These are phyloP conservation scores for Ariopsis seemanni DNA, from an alignment of 2,113 vertebrate genomes.

Conservation along the genomic window DNA sequence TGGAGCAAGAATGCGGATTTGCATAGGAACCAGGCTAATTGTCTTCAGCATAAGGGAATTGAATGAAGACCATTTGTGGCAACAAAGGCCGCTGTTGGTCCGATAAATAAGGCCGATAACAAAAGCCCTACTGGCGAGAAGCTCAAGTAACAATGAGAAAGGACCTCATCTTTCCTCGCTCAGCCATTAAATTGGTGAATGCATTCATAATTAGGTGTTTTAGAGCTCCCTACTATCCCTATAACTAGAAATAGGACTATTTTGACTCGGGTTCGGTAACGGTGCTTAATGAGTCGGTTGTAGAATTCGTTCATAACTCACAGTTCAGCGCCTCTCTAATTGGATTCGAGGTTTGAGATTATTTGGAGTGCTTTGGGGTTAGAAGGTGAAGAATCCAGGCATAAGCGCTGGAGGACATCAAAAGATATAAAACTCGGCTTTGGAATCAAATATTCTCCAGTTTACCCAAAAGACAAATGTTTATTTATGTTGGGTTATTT, in stretches of 20 bases:
- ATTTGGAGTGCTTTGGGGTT: slow-evolving; percentile 29
- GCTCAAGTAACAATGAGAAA: slow-evolving; percentile 81
- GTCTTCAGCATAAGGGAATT: slow-evolving; percentile 81
- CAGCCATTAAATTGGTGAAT: slow-evolving; percentile 64
- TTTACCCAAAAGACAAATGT: not conserved
- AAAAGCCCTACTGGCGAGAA: slow-evolving; percentile 79
- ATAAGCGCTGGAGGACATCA: slow-evolving; percentile 4
- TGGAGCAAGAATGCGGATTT: slow-evolving; percentile 75
- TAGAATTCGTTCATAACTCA: slow-evolving; percentile 65
- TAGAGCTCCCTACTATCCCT: slow-evolving; percentile 41
- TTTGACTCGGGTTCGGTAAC: slow-evolving; percentile 15
- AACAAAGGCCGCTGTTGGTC: slow-evolving; percentile 84
- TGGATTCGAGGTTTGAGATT: slow-evolving; percentile 67
- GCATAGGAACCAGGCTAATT: slow-evolving; percentile 85
- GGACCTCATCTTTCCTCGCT: slow-evolving; percentile 73
- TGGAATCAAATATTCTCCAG: not conserved
- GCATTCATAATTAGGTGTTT: slow-evolving; percentile 52
- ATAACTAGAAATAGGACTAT: slow-evolving; percentile 59
- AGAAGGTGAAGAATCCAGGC: slow-evolving; percentile 11
- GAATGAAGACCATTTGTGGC: slow-evolving; percentile 86
- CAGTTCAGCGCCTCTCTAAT: slow-evolving; percentile 79
- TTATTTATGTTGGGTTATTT: not conserved
- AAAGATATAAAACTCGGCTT: not conserved
- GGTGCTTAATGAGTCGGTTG: slow-evolving; percentile 13
- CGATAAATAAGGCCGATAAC: slow-evolving; percentile 87